A percentile compares a stretch with the other conserved stretches of the same genome.
Conservation (phyloP, 2,888 invertebrate species). For the Plebejus argus region DNA sequence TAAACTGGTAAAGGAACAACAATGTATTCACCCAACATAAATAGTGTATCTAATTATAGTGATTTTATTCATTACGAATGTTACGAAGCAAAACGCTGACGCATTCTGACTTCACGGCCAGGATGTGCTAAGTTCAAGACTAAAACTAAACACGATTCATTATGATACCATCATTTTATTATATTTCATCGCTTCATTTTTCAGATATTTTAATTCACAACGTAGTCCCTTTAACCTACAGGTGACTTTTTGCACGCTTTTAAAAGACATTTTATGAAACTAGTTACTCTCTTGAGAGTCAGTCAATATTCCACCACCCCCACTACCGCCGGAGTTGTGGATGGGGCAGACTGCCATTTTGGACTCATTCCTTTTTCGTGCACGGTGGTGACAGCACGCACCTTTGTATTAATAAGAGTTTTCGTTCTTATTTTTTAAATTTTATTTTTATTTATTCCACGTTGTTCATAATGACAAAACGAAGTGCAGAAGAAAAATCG, state of each 20-base stretch:
- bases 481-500: no score
- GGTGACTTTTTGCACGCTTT: no score
- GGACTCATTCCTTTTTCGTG: background rate
- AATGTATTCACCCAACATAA: background rate
- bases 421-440: no score
- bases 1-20: background rate
- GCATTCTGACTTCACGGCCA: slow-evolving; percentile 18
- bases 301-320: no score
- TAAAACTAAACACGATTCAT: background rate
- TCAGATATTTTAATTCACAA: no score
- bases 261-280: no score
- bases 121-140: slow-evolving; percentile 5
- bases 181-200: no score
- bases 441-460: no score
- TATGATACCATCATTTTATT: background rate
- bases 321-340: background rate
- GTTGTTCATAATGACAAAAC: no score
- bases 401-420: background rate
- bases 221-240: no score
- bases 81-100: slow-evolving; percentile 19
- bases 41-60: slow-evolving; percentile 6
- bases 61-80: slow-evolving; percentile 20
- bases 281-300: no score
- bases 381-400: background rate
- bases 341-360: background rate